Base-by-base conservation (phyloP, 2,888 invertebrate genomes). In the Acleris holmiana region DNA sequence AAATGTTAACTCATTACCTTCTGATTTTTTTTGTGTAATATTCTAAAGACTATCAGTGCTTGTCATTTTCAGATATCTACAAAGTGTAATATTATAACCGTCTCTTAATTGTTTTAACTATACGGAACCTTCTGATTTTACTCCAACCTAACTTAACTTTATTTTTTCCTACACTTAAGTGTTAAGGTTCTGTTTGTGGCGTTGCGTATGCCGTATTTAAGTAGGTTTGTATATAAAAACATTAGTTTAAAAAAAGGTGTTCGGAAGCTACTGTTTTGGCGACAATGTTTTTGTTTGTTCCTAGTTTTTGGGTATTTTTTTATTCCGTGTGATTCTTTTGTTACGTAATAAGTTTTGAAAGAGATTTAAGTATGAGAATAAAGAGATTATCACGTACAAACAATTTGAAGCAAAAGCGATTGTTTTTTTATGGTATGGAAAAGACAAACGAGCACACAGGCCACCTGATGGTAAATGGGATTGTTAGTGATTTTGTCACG, bases 161-260 rank as follows among this genome's bases (percentile, higher is more conserved):
- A 59, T 64, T 59, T 64, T 59, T 48, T 10, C 40, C 58, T 7
- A 25, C 19, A 44, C 62, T 58, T 57, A 68, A 57, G 73, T 76
- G 73, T 73, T 73, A 75, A 73, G 69, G 73, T 67, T 71, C 67
- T 67, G 69, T 67, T 67, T 66, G 65, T 68, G n/a, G n/a, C 55
- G 62, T 57, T 49, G 29, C 54, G 54, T 49, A 60, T 55, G 35
- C 58, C 13, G 44, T 48, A 61, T 40, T 56, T 66, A 66, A 66
- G 61, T 66, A 61, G 66, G 51, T 66, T 47, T 55, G 60, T 60
- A 56, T 35, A 46, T 49, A 60, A 60, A 66, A 60, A 60, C 46
- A 44, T 49, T 64, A 53, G 57, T 59, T 56, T 51, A 55, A 54
- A 65, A 63, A 53, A 23, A 58, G 54, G 40, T 55, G 55, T 44